Percentiles rank a stretch among this genome's conserved stretches.
Evolutionary conservation across 2,113 vertebrate species (phyloP).

Genomic region (Ondatra zibethicus): DNA sequence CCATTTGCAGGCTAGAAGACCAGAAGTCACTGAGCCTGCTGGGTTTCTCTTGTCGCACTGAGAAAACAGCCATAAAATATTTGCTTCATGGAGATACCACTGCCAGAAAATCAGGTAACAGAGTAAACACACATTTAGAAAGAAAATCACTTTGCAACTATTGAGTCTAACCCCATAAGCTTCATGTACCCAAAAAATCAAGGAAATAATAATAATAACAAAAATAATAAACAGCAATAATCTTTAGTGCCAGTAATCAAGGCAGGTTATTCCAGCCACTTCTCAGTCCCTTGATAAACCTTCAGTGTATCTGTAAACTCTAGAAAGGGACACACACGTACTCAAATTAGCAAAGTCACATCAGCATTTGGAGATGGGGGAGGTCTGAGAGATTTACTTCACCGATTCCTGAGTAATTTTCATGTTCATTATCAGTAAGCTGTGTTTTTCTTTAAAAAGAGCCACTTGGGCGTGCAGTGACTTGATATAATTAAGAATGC

Average conservation of each 20-base stretch:
- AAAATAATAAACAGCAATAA: not conserved
- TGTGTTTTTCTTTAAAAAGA: slow-evolving; percentile 81
- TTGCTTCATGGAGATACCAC: rapidly evolving
- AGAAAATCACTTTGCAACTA: slow-evolving; percentile 47
- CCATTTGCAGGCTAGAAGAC: not conserved
- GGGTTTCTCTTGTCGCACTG: not conserved
- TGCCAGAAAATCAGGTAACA: not conserved
- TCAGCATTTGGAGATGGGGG: slow-evolving; percentile 37
- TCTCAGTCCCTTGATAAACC: not conserved
- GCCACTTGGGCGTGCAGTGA: slow-evolving; percentile 83
- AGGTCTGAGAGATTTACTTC: slow-evolving; percentile 74
- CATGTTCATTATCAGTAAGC: slow-evolving; percentile 84
- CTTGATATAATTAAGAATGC: slow-evolving; percentile 88
- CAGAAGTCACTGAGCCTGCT: not conserved
- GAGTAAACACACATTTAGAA: slow-evolving; percentile 38
- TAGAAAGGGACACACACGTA: not conserved
- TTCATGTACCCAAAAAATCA: slow-evolving; percentile 34
- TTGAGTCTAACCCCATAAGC: not conserved
- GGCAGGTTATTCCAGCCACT: not conserved
- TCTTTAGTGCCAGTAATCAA: not conserved
- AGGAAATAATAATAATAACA: not conserved
- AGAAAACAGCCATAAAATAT: not conserved
- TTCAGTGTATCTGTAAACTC: slow-evolving; percentile 5
- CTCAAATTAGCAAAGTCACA: slow-evolving; percentile 56
- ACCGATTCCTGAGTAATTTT: slow-evolving; percentile 83